Base-by-base conservation (phyloP, 2,797 vertebrate genomes). In the Darevskia nairensis region DNA sequence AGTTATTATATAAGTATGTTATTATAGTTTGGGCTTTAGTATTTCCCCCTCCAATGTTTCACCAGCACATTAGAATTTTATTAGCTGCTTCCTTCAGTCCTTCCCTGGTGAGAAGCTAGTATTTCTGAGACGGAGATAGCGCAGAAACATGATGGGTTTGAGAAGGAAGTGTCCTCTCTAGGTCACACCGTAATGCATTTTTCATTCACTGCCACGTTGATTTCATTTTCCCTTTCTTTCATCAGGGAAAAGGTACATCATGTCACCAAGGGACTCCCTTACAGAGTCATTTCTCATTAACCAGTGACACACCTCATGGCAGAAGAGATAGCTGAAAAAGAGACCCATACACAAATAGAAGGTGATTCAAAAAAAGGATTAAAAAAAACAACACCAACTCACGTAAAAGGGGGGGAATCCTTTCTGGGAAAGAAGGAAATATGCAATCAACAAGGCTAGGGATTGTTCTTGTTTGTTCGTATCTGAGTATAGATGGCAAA, bases 151-250 rank as follows among this genome's bases (percentile, higher is more conserved):
- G 59, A 90, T 69, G 0, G 9, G 80, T 80, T 29, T 80, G 29
- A 86, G 66, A 23, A 55, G n/a, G 82, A 23, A 50, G 0, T 69
- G 75, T 32, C 66, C 88, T 66, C 68, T 19, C 15, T 10, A 35
- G 46, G 44, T 90, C 61, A 32, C 6, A 59, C 69, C 27, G 39
- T 84, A 27, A 71, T 84, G 32, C 44, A 86, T 83, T 86, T 89
- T 89, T 79, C 39, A 61, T 71, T 86, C 50, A 39, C n/a, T 19
- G 0, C 75, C 88, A 21, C 21, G 23, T 11, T n/a, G 0, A 0
- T 80, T 90, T n/a, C 59, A 64, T 88, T 77, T 39, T 55, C 11
- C 32, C 72, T 90, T 94, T 77, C 78, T 77, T 32, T 81, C 39
- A 84, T 72, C 86, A 92, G 79, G 84, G 69, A 25, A 35, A 76